These are phyloP conservation scores for Pristiophorus japonicus DNA, from an alignment of 2,113 vertebrate species.

Conservation along the genomic window DNA sequence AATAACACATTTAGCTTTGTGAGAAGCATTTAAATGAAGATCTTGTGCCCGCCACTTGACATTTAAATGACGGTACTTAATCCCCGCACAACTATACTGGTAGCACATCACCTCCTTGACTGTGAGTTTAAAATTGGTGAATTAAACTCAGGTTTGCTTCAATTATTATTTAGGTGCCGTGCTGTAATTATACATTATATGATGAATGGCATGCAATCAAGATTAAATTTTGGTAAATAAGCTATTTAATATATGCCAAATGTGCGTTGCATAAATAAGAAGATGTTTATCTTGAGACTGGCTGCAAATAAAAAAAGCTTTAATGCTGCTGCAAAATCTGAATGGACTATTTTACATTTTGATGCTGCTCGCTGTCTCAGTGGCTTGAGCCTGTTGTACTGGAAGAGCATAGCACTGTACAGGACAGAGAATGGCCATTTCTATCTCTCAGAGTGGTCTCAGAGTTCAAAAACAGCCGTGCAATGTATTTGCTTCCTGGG, in stretches of 20 bases:
- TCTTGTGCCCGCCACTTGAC: not conserved
- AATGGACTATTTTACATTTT: not conserved
- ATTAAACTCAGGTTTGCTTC: not conserved
- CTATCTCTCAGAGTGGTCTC: not conserved
- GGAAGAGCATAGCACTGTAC: not conserved
- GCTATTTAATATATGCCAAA: not conserved
- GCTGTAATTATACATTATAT: constrained; percentile 31
- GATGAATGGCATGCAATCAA: constrained; percentile 21
- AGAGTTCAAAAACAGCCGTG: not conserved
- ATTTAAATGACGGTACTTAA: constrained; percentile 34
- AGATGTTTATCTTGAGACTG: constrained; percentile 7
- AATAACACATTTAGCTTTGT: not conserved
- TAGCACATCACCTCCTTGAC: not conserved
- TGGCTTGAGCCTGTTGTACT: not conserved
- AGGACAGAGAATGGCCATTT: not conserved
- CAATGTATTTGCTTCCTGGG: too few relatives aligned
- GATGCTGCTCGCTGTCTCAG: not conserved
- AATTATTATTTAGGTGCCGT: constrained; percentile 13
- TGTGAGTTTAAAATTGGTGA: constrained; percentile 27
- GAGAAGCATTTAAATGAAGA: constrained; percentile 19
- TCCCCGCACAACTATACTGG: not conserved
- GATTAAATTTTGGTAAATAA: constrained; percentile 33
- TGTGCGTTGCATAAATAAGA: not conserved
- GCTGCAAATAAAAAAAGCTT: not conserved
- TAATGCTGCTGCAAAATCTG: not conserved